Percentiles rank a stretch among this genome's conserved stretches.
Evolutionary conservation across 2,113 vertebrate genomes (phyloP).

Genomic region (Erythrocercus mccallii): DNA sequence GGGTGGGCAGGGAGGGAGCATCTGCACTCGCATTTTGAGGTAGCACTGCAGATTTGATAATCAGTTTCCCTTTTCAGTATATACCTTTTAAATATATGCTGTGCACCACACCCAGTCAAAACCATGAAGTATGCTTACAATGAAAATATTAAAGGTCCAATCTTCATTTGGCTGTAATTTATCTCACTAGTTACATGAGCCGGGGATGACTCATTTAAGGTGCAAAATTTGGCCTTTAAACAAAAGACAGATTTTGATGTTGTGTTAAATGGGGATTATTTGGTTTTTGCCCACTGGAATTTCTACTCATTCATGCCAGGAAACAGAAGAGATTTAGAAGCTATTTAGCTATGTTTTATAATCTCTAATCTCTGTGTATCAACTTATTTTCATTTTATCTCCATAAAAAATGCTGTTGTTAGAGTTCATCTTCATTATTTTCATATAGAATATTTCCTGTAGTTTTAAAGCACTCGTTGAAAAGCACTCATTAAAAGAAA

Average conservation of each 20-base stretch:
- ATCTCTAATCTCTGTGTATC: background rate
- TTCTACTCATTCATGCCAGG: background rate
- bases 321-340: background rate
- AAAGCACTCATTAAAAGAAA: background rate
- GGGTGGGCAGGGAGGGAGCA: accelerated
- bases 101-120: background rate
- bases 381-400: background rate
- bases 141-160: background rate
- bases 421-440: background rate
- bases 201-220: background rate
- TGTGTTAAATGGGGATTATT: background rate
- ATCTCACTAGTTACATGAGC: background rate
- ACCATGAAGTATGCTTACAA: background rate
- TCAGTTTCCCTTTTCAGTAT: background rate
- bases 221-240: background rate
- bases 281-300: background rate
- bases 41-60: background rate
- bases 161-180: background rate
- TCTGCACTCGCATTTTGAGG: background rate
- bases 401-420: background rate
- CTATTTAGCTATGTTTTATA: background rate
- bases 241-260: background rate
- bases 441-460: background rate
- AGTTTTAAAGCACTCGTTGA: background rate
- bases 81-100: background rate